Conservation (phyloP, 2,888 invertebrate species). For the Erpobdella octoculata region DNA sequence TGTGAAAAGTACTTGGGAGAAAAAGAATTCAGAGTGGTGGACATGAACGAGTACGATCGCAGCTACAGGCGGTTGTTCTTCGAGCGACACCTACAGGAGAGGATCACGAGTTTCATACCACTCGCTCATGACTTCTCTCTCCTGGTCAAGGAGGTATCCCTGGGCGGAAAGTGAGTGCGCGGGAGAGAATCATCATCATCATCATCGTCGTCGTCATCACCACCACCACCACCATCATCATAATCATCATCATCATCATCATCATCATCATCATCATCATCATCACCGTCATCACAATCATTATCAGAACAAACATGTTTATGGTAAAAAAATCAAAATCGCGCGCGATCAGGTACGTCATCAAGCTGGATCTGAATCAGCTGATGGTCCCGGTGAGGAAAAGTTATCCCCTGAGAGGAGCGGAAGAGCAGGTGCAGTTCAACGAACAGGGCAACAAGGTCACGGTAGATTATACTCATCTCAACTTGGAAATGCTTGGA, state of each 20-base stretch:
- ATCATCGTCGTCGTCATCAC: no score
- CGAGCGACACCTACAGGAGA: neutral
- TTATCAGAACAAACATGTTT: no score
- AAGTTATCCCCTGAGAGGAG: neutral
- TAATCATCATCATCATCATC: no score
- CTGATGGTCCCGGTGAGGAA: constrained; percentile 7
- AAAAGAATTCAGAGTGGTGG: neutral
- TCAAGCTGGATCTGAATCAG: neutral
- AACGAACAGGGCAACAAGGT: neutral
- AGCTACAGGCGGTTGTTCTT: constrained; percentile 18
- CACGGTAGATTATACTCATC: neutral
- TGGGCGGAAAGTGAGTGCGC: constrained; percentile 15
- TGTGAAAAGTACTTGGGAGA: neutral
- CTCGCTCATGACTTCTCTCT: neutral
- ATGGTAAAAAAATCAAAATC: no score
- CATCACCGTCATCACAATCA: no score
- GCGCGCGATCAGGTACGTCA: constrained; percentile 18
- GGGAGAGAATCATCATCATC: no score
- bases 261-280: no score
- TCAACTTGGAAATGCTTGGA: neutral
- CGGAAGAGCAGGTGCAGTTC: neutral
- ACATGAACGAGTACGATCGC: neutral
- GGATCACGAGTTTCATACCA: neutral
- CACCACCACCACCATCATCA: no score
- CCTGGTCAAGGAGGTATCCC: neutral